These are phyloP conservation scores for Dynastes maya DNA, from an alignment of 2,888 invertebrate species.

Conservation along the genomic window DNA sequence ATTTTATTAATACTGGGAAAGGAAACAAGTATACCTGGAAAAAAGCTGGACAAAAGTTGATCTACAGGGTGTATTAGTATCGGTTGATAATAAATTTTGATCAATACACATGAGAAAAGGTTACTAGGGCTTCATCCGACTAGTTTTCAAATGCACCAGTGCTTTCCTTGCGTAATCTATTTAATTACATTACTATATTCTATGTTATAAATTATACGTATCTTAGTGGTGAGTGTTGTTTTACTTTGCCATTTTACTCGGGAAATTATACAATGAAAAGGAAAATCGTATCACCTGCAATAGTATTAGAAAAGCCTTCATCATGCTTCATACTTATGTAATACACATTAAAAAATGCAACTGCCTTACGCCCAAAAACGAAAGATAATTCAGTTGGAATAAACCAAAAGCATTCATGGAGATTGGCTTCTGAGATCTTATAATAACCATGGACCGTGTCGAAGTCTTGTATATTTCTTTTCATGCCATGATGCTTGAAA, in stretches of 20 bases:
- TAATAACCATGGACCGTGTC: slow-evolving; percentile 49
- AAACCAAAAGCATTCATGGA: slow-evolving; percentile 53
- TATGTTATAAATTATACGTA: background rate
- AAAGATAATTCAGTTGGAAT: slow-evolving; percentile 53
- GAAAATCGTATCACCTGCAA: slow-evolving; percentile 54
- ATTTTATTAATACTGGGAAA: too few relatives aligned
- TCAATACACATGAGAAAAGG: too few relatives aligned
- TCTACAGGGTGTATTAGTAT: too few relatives aligned
- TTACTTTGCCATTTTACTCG: too few relatives aligned
- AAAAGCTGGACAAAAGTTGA: too few relatives aligned
- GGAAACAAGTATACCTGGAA: too few relatives aligned
- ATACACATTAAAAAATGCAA: background rate
- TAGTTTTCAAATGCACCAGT: too few relatives aligned
- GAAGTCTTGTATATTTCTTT: slow-evolving; percentile 36
- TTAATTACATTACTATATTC: background rate
- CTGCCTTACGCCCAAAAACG: slow-evolving; percentile 52
- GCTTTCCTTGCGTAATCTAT: too few relatives aligned
- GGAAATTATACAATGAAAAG: slow-evolving; percentile 55
- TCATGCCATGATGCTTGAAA: slow-evolving; percentile 50
- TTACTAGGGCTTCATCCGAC: too few relatives aligned
- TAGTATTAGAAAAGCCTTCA: background rate
- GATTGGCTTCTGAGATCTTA: slow-evolving; percentile 49
- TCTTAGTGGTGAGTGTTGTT: too few relatives aligned
- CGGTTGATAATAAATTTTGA: too few relatives aligned
- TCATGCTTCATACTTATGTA: too few relatives aligned